These are phyloP conservation scores for Aporrectodea caliginosa DNA, from an alignment of 1,140 invertebrate genomes.

Conservation along the genomic window DNA sequence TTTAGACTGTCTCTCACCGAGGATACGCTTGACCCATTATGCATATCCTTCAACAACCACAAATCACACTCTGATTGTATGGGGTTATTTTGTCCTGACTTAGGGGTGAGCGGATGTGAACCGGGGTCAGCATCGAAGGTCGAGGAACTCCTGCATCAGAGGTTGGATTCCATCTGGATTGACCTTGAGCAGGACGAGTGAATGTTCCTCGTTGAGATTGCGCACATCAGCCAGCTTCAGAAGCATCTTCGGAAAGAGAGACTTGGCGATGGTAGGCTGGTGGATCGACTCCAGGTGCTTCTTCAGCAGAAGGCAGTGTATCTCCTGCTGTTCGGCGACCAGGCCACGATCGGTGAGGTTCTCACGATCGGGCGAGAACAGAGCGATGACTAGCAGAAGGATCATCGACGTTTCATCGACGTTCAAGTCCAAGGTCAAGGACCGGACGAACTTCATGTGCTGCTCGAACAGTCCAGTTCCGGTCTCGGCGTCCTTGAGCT, in stretches of 20 bases:
- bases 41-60: no score
- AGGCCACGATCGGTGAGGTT: conserved; percentile 24
- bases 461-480: conserved; percentile 56
- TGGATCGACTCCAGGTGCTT: conserved; percentile 58
- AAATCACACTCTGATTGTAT: no score
- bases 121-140: conserved; percentile 31
- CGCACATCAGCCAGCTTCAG: conserved; percentile 60
- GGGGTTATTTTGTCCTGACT: no score
- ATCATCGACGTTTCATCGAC: conserved; percentile 59
- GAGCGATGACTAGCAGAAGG: conserved; percentile 57
- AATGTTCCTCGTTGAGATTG: conserved; percentile 60
- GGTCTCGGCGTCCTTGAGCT: conserved; percentile 38
- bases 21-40: no score
- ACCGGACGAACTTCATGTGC: conserved; percentile 58
- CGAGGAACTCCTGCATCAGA: conserved; percentile 56
- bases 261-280: conserved; percentile 46
- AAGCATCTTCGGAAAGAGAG: conserved; percentile 58
- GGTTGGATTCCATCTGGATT: conserved; percentile 56
- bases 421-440: conserved; percentile 53
- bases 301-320: conserved; percentile 56
- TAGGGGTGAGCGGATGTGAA: background rate
- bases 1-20: no score
- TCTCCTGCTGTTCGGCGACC: conserved; percentile 57
- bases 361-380: conserved; percentile 58
- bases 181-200: conserved; percentile 56